phyloP scores from a whole-genome alignment of 2,797 vertebrate genomes.

The Dallia pectoralis region DNA sequence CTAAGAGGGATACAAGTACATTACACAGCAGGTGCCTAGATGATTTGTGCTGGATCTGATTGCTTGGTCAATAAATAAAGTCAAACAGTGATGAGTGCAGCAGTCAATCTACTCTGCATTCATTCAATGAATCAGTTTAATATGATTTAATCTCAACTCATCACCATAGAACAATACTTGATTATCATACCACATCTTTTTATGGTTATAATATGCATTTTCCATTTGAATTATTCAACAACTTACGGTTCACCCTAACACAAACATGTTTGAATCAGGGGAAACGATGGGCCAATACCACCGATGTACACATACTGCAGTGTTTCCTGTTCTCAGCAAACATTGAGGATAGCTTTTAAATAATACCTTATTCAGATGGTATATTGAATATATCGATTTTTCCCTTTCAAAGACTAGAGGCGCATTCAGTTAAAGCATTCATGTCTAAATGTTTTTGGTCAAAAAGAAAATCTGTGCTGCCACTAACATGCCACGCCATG shows the following conservation, averaged over 20 bases:
- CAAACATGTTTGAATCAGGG: conserved; percentile 27
- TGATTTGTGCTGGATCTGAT: conserved; percentile 38
- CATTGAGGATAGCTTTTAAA: conserved; percentile 47
- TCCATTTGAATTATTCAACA: background rate
- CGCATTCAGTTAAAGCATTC: conserved; percentile 15
- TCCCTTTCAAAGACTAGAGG: conserved; percentile 37
- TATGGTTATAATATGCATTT: background rate
- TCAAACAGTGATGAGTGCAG: background rate
- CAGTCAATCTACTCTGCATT: background rate
- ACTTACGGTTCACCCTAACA: conserved; percentile 1
- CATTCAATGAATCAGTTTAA: background rate
- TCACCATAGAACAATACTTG: background rate
- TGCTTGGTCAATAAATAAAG: background rate
- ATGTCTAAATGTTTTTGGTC: background rate
- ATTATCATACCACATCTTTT: background rate
- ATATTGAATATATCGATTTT: conserved; percentile 36
- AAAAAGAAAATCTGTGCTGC: background rate
- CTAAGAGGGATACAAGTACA: conserved; percentile 22
- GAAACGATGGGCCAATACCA: conserved; percentile 39
- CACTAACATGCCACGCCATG: conserved; percentile 1
- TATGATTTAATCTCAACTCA: background rate
- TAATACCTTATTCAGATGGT: conserved; percentile 28
- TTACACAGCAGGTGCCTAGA: conserved; percentile 50
- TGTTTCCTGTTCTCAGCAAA: conserved; percentile 40
- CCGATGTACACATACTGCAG: conserved; percentile 45